Evolutionary conservation across 2,888 invertebrate species (phyloP), one percentile per base, ranked within the genome.

Genomic region (Melinopterus prodromus): DNA sequence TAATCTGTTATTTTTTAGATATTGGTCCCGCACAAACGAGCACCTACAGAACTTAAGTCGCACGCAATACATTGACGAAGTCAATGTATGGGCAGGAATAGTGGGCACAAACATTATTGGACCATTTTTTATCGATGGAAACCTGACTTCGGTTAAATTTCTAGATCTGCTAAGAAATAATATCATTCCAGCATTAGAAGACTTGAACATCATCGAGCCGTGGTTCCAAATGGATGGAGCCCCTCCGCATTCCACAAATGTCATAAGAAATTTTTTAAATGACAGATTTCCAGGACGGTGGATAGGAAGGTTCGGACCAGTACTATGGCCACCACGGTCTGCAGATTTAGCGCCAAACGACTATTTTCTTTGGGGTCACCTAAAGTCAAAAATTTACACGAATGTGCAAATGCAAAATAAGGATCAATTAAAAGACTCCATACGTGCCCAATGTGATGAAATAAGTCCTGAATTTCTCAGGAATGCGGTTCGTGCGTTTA

Each of bases 191-290:
- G 53, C 53, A 53, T 53, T 53, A 53, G 53, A 53, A 53, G 53
- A 53, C 12, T 53, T 53, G 53, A 53, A 53, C 53, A 53, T 53
- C 53, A 53, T 9, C 53, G 53, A 53, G 0, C 53, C 53, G 75
- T 71, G 71, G 71, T 71, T 71, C 26, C 71, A 71, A 26, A 16
- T 71, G 26, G 71, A 71, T 71, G 71, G 71, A 9, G 71, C 71
- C 26, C 71, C 71, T 16, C 71, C 71, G 26, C 71, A 71, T 26
- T 26, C 15, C 71, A 26, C 71, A 15, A 71, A 26, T 15, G 16
- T 26, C 26, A 26, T 71, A 71, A 7, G 71, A 26, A 15, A 71
- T 16, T 71, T 71, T 71, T 71, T 71, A 26, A 16, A 15, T n/a
- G 26, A 14, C 71, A 71, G 7, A n/a, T 71, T 71, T 71, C 15